Evolutionary conservation across 2,888 invertebrate genomes (phyloP).

Genomic region (Malthinus seriepunctatus): DNA sequence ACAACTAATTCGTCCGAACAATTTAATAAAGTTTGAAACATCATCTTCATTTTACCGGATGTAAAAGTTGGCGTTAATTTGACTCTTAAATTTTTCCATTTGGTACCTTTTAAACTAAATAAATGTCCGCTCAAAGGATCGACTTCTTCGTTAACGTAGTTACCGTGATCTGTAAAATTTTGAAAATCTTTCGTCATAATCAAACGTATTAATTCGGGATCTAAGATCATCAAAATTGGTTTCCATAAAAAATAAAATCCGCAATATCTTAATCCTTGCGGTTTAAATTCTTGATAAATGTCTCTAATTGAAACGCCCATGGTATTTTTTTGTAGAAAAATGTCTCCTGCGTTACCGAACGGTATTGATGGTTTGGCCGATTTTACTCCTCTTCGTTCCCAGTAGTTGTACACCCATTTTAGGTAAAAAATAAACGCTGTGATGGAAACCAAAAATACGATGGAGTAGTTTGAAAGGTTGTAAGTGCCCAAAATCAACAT

Average conservation of each 20-base stretch:
- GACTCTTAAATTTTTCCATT: constrained; percentile 63
- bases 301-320: constrained; percentile 66
- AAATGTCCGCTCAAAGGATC: constrained; percentile 63
- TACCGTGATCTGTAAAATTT: constrained; percentile 58
- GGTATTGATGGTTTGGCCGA: constrained; percentile 62
- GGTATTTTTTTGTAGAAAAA: constrained; percentile 59
- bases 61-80: constrained; percentile 68
- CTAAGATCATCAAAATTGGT: constrained; percentile 64
- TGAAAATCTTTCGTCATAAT: constrained; percentile 49
- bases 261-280: constrained; percentile 50
- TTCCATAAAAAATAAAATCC: constrained; percentile 66
- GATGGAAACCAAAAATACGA: not conserved
- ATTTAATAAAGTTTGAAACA: constrained; percentile 61
- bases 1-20: constrained; percentile 57
- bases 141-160: constrained; percentile 59
- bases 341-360: constrained; percentile 63
- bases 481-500: too few species aligned
- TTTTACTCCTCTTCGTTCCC: constrained; percentile 62
- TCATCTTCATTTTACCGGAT: constrained; percentile 64
- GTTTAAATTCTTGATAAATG: constrained; percentile 59
- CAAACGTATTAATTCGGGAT: constrained; percentile 52
- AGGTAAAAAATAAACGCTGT: constrained; percentile 38
- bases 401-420: constrained; percentile 59
- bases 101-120: constrained; percentile 58
- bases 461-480: too few species aligned